Base-by-base conservation (phyloP, 1,140 invertebrate species). In the Meloidogyne exigua region DNA sequence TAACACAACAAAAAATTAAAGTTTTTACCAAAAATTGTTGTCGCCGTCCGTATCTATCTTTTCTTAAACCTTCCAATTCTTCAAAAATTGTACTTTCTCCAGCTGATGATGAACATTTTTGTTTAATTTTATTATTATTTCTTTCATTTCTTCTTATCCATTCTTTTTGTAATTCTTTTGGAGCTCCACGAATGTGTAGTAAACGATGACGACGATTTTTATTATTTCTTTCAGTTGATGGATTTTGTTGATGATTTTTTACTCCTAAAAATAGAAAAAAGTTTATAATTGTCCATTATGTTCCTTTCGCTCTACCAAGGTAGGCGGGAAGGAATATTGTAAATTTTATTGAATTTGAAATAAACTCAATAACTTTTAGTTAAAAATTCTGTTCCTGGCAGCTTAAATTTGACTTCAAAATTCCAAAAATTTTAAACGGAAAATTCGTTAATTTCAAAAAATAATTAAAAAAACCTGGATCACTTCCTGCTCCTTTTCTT, bases 101-200 rank as follows among this genome's bases (percentile, higher is more conserved):
- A n/a, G 7, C 49, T 57, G 18, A n/a, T 9, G 49, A 49, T 4
- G 13, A n/a, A 57, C 18, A 57, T n/a, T n/a, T 57, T 57, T 7
- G 2, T n/a, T n/a, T 57, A n/a, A 9, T 57, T n/a, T 57, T n/a
- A n/a, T n/a, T n/a, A 44, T 44, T 44, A 44, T 44, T 44, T 57
- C 49, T 57, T 57, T 57, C 49, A 9, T n/a, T n/a, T 9, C 49
- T 57, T 21, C n/a, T n/a, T n/a, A 18, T 57, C 49, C 49, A 57
- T 57, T 57, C 49, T 57, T n/a, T 57, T 57, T 57, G 49, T 57
- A 57, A 57, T 57, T 57, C n/a, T 57, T 57, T 57, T n/a, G 49
- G 49, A 57, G 49, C 49, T 57, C 49, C 49, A n/a, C 49, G 49
- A 57, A 57, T 57, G 10, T 57, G 49, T 57, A 57, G 21, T 57